Conservation (phyloP, 1,140 invertebrate species). For the Penaeus vannamei region DNA sequence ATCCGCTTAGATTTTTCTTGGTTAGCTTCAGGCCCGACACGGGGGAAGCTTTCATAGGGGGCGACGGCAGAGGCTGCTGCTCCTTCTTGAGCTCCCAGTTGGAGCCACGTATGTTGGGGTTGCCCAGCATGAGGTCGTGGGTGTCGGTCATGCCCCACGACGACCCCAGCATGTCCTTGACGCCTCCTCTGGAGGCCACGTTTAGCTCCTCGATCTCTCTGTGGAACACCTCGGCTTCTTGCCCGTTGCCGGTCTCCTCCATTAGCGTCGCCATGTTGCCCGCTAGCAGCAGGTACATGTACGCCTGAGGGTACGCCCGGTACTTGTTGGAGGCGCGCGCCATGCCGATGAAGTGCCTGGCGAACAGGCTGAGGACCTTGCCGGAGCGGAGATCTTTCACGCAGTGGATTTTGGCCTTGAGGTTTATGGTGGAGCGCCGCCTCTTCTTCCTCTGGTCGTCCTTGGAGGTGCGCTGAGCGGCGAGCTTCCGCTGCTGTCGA, state of each 20-base stretch:
- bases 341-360: constrained; percentile 80
- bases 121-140: constrained; percentile 40
- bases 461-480: background rate
- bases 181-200: constrained; percentile 43
- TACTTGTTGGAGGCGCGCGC: constrained; percentile 77
- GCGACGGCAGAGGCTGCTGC: constrained; percentile 23
- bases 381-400: constrained; percentile 65
- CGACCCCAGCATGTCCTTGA: constrained; percentile 55
- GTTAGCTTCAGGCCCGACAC: constrained; percentile 27
- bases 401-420: constrained; percentile 63
- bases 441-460: background rate
- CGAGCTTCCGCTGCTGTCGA: constrained; percentile 69
- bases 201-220: constrained; percentile 57
- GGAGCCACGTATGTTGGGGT: constrained; percentile 26
- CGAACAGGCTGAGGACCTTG: constrained; percentile 78
- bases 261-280: constrained; percentile 79
- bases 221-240: constrained; percentile 26
- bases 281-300: constrained; percentile 80
- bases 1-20: background rate
- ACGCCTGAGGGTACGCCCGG: constrained; percentile 75
- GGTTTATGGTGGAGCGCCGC: constrained; percentile 32
- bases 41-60: background rate
- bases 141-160: constrained; percentile 37
- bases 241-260: constrained; percentile 71
- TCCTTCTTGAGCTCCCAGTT: constrained; percentile 59